Evolutionary conservation across 2,797 vertebrate genomes (phyloP).

Genomic region (Diceros bicornis): DNA sequence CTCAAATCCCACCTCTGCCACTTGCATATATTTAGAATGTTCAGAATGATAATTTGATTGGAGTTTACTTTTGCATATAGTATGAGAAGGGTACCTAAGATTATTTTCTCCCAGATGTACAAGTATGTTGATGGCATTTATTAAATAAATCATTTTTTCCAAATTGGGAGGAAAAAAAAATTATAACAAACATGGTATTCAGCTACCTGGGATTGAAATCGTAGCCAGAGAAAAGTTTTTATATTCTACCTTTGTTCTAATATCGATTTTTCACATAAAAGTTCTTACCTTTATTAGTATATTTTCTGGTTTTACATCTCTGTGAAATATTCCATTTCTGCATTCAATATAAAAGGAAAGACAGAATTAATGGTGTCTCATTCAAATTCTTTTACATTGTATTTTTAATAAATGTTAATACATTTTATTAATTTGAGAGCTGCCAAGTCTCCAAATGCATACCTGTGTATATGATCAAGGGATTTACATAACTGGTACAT

Average conservation of each 20-base stretch:
- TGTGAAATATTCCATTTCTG: conserved; percentile 95
- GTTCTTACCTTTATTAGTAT: conserved; percentile 94
- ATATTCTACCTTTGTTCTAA: conserved; percentile 41
- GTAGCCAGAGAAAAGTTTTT: background rate
- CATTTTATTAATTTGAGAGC: background rate
- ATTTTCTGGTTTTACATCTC: conserved; percentile 96
- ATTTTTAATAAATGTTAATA: background rate
- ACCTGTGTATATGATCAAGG: conserved; percentile 95
- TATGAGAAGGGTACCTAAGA: background rate
- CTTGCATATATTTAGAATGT: too few species aligned
- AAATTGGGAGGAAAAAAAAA: background rate
- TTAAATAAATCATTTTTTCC: background rate
- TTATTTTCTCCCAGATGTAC: background rate
- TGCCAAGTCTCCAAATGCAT: background rate
- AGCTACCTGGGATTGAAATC: background rate
- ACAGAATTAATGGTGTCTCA: conserved; percentile 17
- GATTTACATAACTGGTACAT: conserved; percentile 95
- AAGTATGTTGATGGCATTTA: background rate
- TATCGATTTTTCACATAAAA: conserved; percentile 33
- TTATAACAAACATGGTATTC: background rate
- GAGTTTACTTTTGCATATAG: too few species aligned
- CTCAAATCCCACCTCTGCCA: background rate
- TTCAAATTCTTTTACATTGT: background rate
- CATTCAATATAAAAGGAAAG: conserved; percentile 78
- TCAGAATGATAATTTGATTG: background rate